phyloP scores from a whole-genome alignment of 1,140 invertebrate species.

The Drosophila guanche region DNA sequence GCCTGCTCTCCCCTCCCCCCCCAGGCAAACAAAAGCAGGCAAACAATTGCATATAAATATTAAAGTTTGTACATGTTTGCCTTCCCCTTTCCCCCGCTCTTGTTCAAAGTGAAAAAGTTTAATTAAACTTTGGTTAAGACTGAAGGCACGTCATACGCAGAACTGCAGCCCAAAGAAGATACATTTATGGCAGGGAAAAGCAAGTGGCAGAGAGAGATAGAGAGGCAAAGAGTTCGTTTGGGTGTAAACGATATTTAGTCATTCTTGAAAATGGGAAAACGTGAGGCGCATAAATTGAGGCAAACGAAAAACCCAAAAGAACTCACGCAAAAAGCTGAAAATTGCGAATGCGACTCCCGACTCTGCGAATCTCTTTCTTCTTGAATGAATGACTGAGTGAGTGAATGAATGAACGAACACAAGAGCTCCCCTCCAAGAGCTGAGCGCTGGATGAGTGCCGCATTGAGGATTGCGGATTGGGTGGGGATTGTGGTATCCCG shows the following conservation, averaged over 20 bases:
- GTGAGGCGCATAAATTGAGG: conserved; percentile 82
- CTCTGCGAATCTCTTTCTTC: conserved; percentile 49
- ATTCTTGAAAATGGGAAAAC: conserved; percentile 83
- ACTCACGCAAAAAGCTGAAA: conserved; percentile 56
- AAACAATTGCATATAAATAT: conserved; percentile 47
- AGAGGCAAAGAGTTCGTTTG: conserved; percentile 9
- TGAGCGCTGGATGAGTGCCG: too few relatives aligned
- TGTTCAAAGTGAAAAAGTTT: conserved; percentile 2
- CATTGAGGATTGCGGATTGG: neutral
- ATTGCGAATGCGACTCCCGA: conserved; percentile 56
- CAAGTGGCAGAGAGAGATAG: neutral
- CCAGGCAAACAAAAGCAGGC: neutral
- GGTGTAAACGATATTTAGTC: conserved; percentile 82
- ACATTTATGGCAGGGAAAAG: too few relatives aligned
- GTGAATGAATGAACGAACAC: conserved; percentile 65
- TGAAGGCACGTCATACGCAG: conserved; percentile 33
- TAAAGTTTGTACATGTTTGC: conserved; percentile 24
- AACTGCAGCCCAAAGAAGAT: conserved; percentile 25
- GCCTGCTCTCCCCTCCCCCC: neutral
- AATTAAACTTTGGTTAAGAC: conserved; percentile 46
- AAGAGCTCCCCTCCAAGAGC: neutral
- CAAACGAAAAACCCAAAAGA: conserved; percentile 27
- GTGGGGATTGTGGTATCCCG: neutral
- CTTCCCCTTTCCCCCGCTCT: neutral
- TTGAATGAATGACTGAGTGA: conserved; percentile 66